Evolutionary conservation across 2,113 vertebrate genomes (phyloP), one percentile per base, ranked within the genome.

Genomic region (Tretioscincus oriximinensis): DNA sequence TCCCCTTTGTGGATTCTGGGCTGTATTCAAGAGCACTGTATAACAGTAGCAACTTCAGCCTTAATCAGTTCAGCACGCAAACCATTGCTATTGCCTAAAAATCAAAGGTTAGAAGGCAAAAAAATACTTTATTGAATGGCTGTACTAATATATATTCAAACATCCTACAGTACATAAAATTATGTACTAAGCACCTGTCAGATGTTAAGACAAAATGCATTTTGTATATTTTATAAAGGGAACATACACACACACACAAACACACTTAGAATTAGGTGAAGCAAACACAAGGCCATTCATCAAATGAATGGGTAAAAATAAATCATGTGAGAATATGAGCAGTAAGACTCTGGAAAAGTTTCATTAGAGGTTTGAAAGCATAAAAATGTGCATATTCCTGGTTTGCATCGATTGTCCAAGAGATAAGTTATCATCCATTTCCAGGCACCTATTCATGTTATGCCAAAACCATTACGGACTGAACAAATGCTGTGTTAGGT

Each of bases 401-500:
- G 26, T 84, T 82, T 31, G 74, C 80, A 88, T 76, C 85, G 85
- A 84, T 72, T 81, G 60, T n/a, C n/a, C 86, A 84, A 41, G 82
- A 78, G 20, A 83, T 63, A 63, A 86, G 31, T 86, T 87, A 61
- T 69, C 80, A 41, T 87, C 8, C 31, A 77, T 82, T 82, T 88
- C 65, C 82, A 79, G 31, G 86, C 75, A 45, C 51, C 31, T 73
- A 88, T 88, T 90, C 84, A 87, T 88, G 84, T 86, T 29, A 41
- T 1, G 4, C 74, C 83, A 84, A 72, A 86, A 61, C 35, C 60
- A 81, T 81, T 61, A 61, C 84, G 85, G 68, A 83, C 88, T 67
- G 5, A 80, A 74, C 63, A 88, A 89, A 90, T 70, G 80, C 86
- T 86, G 83, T 84, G 71, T 89, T 65, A 72, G 82, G 82, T 85